Evolutionary conservation across 1,140 invertebrate genomes (phyloP).

Genomic region (Pristionchus pacificus): DNA sequence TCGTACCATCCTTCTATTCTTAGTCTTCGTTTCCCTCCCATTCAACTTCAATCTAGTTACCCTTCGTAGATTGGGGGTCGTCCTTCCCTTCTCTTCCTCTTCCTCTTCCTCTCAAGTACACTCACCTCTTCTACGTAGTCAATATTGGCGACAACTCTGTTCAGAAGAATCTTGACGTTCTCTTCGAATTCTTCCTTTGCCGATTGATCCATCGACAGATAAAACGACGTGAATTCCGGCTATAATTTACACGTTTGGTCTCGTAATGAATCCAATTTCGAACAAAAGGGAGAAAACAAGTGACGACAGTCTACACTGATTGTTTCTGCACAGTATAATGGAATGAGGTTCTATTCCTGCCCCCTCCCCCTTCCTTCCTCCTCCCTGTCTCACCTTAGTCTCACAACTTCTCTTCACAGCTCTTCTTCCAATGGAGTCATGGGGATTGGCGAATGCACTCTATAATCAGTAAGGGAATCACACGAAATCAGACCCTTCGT

Average conservation of each 20-base stretch:
- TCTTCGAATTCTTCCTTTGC: constrained; percentile 47
- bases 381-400: constrained; percentile 4
- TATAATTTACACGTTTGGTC: no score
- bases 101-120: no score
- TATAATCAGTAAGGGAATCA: constrained; percentile 22
- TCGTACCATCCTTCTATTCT: not conserved
- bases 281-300: not conserved
- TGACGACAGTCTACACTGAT: no score
- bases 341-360: no score
- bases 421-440: constrained; percentile 43
- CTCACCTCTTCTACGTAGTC: constrained; percentile 49
- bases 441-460: constrained; percentile 55
- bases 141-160: constrained; percentile 51
- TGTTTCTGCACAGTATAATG: no score
- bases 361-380: no score
- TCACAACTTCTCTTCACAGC: constrained; percentile 52
- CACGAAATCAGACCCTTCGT: constrained; percentile 1
- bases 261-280: no score
- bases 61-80: constrained; percentile 2
- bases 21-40: constrained; percentile 3
- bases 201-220: constrained; percentile 37
- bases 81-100: no score
- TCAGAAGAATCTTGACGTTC: constrained; percentile 45
- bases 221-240: constrained; percentile 46
- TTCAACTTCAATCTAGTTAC: not conserved